phyloP scores from a whole-genome alignment of 2,888 invertebrate genomes.

The Leptinotarsa rubiginosa region DNA sequence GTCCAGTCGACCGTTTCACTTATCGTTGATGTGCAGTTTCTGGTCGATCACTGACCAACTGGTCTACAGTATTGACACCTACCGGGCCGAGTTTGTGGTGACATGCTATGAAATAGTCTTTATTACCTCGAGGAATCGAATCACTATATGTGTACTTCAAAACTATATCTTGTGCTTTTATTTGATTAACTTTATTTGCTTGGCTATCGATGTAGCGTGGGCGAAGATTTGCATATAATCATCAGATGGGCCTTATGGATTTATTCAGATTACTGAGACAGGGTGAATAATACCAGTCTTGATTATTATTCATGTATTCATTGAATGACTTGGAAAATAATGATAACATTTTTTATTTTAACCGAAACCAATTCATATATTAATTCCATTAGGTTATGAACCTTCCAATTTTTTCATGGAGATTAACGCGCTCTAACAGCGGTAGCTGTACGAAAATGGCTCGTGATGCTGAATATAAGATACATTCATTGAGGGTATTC shows the following conservation, averaged over 20 bases:
- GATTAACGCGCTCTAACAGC: too few relatives aligned
- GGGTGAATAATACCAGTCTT: constrained; percentile 11
- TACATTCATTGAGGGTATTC: too few relatives aligned
- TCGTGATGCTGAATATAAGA: too few relatives aligned
- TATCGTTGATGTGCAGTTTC: constrained; percentile 35
- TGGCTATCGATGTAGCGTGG: constrained; percentile 38
- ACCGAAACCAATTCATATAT: not conserved
- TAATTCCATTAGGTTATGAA: not conserved
- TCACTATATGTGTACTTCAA: constrained; percentile 60
- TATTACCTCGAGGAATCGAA: constrained; percentile 64
- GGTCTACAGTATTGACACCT: constrained; percentile 62
- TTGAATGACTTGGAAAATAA: constrained; percentile 2
- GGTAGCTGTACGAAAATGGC: too few relatives aligned
- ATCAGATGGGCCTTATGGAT: constrained; percentile 52
- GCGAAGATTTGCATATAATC: constrained; percentile 57
- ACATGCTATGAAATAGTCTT: constrained; percentile 66
- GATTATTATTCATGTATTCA: constrained; percentile 19
- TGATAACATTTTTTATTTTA: not conserved
- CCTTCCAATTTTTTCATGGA: too few relatives aligned
- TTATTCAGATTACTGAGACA: constrained; percentile 50
- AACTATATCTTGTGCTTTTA: constrained; percentile 51
- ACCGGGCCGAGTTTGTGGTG: constrained; percentile 65
- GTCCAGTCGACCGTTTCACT: constrained; percentile 51
- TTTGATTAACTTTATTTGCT: constrained; percentile 50
- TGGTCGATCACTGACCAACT: constrained; percentile 46